Percentiles rank a stretch among this genome's conserved stretches.
phyloP scores from a whole-genome alignment of 2,113 vertebrate genomes.

The Passer montanus region DNA sequence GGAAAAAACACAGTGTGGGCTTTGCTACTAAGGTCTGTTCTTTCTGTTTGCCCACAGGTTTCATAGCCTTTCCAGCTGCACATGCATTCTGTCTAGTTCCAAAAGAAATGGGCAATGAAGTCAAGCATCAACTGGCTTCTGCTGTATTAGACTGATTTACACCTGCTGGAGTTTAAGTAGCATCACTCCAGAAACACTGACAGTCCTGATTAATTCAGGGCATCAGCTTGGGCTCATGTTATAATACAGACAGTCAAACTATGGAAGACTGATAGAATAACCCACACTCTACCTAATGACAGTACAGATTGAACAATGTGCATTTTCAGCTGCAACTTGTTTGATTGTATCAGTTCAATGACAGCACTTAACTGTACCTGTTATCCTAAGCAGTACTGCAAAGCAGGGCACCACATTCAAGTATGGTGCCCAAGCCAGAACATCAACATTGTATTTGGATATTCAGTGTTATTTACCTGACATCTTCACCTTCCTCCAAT shows the following conservation, averaged over 20 bases:
- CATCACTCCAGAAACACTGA: background rate
- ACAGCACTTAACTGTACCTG: background rate
- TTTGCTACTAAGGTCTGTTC: background rate
- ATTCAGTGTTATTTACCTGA: conserved; percentile 82
- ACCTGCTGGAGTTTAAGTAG: background rate
- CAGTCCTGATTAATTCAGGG: background rate
- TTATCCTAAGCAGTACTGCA: background rate
- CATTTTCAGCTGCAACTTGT: background rate
- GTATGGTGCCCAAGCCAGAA: background rate
- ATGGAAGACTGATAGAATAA: background rate
- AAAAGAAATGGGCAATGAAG: background rate
- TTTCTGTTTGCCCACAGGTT: background rate
- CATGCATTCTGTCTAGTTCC: background rate
- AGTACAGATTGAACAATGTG: background rate
- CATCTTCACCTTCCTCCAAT: conserved; percentile 99
- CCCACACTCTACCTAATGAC: background rate
- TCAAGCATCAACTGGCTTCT: background rate
- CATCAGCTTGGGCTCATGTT: background rate
- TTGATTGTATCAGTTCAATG: background rate
- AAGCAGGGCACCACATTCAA: background rate
- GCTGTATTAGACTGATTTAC: background rate
- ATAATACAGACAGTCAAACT: background rate
- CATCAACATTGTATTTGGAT: background rate
- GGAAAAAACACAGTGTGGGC: background rate
- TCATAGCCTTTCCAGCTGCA: background rate